Evolutionary conservation across 2,113 vertebrate species (phyloP).

Genomic region (Heptranchias perlo): DNA sequence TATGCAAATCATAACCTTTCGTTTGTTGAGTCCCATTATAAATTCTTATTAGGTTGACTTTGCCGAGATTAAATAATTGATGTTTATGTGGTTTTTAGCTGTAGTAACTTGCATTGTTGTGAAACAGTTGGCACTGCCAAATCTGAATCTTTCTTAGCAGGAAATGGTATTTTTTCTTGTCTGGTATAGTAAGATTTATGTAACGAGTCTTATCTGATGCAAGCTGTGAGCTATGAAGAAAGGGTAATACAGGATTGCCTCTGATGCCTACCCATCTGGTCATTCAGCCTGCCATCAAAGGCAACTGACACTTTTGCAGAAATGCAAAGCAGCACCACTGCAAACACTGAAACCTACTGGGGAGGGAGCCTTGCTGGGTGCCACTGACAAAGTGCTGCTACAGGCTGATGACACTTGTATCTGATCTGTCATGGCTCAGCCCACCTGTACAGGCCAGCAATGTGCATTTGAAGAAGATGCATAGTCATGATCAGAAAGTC

Average conservation of each 20-base stretch:
- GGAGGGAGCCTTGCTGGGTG: too few species aligned
- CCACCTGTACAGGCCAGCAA: background rate
- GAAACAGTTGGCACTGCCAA: background rate
- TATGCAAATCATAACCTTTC: constrained; percentile 4
- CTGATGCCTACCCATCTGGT: background rate
- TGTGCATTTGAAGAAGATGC: background rate
- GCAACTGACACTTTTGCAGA: background rate
- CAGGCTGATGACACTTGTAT: too few species aligned
- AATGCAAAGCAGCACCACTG: background rate
- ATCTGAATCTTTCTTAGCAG: background rate
- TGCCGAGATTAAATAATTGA: background rate
- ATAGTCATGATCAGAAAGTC: background rate
- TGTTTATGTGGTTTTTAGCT: background rate
- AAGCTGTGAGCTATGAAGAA: background rate
- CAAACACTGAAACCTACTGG: too few species aligned
- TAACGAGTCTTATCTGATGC: background rate
- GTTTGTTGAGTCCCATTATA: background rate
- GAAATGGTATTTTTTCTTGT: background rate
- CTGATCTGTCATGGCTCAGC: background rate
- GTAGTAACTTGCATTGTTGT: background rate
- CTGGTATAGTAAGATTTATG: background rate
- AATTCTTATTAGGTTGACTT: constrained; percentile 3
- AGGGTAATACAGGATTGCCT: background rate
- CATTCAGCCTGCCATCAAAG: background rate
- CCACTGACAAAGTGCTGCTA: too few species aligned